These are phyloP conservation scores for Pedionomus torquatus DNA, from an alignment of 2,113 vertebrate species.

Conservation along the genomic window DNA sequence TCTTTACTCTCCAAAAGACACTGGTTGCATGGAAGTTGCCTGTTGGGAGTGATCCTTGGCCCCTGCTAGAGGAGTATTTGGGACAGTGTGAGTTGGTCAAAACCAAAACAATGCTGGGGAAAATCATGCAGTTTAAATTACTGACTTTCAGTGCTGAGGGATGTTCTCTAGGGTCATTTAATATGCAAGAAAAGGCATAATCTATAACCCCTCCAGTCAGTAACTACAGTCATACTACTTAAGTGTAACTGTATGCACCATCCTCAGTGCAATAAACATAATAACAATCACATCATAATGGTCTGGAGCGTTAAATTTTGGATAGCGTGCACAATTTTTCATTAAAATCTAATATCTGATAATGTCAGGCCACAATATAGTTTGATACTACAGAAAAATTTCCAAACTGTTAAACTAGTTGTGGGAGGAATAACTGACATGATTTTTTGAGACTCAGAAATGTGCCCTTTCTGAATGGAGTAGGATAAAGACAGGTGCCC, in stretches of 20 bases:
- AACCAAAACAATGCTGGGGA: background rate
- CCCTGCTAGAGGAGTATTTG: background rate
- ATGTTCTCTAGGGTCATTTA: background rate
- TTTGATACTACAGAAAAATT: background rate
- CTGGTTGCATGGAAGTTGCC: background rate
- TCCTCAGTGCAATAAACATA: background rate
- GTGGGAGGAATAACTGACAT: background rate
- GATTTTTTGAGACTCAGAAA: background rate
- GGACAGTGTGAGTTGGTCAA: background rate
- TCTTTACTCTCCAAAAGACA: background rate
- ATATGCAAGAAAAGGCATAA: background rate
- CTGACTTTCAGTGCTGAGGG: background rate
- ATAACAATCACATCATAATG: background rate
- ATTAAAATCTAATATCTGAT: background rate
- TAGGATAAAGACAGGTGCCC: background rate
- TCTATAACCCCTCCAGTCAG: background rate
- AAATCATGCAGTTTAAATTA: background rate
- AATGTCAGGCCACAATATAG: background rate
- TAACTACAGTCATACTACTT: background rate
- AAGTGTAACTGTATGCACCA: background rate
- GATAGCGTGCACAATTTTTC: background rate
- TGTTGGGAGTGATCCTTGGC: background rate
- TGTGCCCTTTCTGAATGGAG: background rate
- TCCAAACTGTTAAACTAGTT: background rate
- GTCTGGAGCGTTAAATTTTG: background rate